Conservation (phyloP, 2,888 invertebrate genomes). For the Acleris cristana region DNA sequence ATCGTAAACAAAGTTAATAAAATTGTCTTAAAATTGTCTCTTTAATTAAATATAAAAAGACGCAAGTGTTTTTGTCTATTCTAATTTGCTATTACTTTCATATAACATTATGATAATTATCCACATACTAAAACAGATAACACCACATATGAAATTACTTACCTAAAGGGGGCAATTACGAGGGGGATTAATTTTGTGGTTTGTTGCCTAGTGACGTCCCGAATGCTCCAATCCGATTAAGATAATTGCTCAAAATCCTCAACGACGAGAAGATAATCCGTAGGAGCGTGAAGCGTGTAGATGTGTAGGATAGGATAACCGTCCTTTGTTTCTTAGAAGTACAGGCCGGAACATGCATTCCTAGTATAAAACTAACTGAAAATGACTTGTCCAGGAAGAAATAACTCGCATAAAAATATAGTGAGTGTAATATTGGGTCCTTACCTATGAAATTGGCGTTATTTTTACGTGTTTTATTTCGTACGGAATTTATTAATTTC, state of each 20-base stretch:
- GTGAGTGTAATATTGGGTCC: too few relatives aligned
- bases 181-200: slow-evolving; percentile 73
- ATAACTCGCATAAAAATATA: too few relatives aligned
- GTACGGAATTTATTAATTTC: too few relatives aligned
- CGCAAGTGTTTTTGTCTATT: too few relatives aligned
- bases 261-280: slow-evolving; percentile 52
- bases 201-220: slow-evolving; percentile 79
- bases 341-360: not conserved
- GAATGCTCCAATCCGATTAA: slow-evolving; percentile 75
- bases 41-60: too few relatives aligned
- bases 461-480: too few relatives aligned
- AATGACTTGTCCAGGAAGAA: too few relatives aligned
- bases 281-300: slow-evolving; percentile 18
- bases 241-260: slow-evolving; percentile 79
- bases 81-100: too few relatives aligned
- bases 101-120: not conserved
- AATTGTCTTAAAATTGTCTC: too few relatives aligned
- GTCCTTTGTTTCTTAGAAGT: slow-evolving; percentile 7
- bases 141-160: slow-evolving; percentile 39
- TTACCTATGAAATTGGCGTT: too few relatives aligned
- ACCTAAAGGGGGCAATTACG: slow-evolving; percentile 69
- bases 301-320: slow-evolving; percentile 19
- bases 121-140: not conserved
- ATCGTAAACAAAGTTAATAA: too few relatives aligned
- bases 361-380: too few relatives aligned